Evolutionary conservation across 2,888 invertebrate species (phyloP), one percentile per base, ranked within the genome.

Genomic region (Andrena bucephala): DNA sequence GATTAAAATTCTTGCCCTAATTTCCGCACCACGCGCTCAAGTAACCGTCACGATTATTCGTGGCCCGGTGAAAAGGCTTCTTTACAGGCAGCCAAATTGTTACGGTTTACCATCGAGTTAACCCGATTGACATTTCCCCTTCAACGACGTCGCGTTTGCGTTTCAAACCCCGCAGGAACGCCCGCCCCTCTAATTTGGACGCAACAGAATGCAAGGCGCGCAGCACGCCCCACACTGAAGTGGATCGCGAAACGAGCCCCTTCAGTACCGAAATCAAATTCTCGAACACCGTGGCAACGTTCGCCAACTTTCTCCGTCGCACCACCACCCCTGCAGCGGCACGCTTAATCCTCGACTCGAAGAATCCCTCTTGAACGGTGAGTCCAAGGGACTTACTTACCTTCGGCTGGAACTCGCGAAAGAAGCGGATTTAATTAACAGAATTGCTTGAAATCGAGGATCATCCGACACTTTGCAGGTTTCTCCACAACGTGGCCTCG

Each of bases 241-340:
- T 54, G 62, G 31, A 59, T 78, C 67, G 20, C 31, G 62, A 31
- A 62, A 67, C 62, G 75, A 78, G 67, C 48, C 50, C 27, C 76
- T 62, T 27, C 66, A 54, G 27, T 52, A 54, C 27, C 48, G 62
- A 78, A 78, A 78, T 78, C 78, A 78, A 76, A 78, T 78, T 68
- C 76, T 48, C 54, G 33, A 63, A 78, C 75, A 42, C 24, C 16
- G 31, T 52, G 29, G 24, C 42, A 68, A 54, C 31, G 67, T 76
- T 76, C 54, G 52, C 54, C 62, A 31, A 78, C 48, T 78, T 76
- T 75, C 66, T 66, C 10, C 13, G 36, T 2, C 24, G 52, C 42
- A 16, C 31, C 57, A 1, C 10, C 24, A 8, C 10, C 24, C 13
- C 10, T 42, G 1, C 4, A 42, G 42, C 42, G 42, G 16, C 42